Conservation (phyloP, 1,140 invertebrate genomes). For the Melipona quadrifasciata region DNA sequence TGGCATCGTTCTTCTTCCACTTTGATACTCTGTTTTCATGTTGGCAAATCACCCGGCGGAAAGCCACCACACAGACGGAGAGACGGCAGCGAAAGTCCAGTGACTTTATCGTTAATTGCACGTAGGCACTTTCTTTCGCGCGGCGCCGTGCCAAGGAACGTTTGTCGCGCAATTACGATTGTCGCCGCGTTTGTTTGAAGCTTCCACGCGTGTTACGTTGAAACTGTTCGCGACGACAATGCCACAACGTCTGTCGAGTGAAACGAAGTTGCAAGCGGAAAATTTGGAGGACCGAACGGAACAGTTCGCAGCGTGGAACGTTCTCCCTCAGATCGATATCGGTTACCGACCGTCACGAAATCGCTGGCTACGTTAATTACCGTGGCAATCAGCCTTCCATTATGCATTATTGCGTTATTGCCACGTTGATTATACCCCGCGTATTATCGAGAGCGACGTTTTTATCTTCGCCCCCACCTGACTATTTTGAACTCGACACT, state of each 20-base stretch:
- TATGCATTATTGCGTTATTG: background rate
- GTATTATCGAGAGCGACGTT: constrained; percentile 4
- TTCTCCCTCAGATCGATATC: background rate
- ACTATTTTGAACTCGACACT: background rate
- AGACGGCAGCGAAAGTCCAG: background rate
- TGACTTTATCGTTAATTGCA: constrained; percentile 31
- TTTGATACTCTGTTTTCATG: constrained; percentile 18
- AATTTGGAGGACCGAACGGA: background rate
- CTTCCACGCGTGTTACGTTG: background rate
- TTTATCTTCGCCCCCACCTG: background rate
- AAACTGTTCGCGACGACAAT: background rate
- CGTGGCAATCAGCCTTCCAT: background rate
- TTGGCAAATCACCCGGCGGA: constrained; percentile 1
- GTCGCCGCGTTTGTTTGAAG: background rate
- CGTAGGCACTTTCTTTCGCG: constrained; percentile 1
- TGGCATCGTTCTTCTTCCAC: constrained; percentile 10
- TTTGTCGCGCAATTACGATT: background rate
- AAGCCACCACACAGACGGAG: background rate
- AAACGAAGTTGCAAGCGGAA: too few species aligned
- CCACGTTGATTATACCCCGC: background rate
- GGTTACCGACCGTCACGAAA: background rate
- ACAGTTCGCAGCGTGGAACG: too few species aligned
- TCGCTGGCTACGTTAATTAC: constrained; percentile 7
- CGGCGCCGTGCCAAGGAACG: too few species aligned
- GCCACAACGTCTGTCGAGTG: background rate